Conservation (phyloP, 2,113 vertebrate species). For the Alouatta palliata region DNA sequence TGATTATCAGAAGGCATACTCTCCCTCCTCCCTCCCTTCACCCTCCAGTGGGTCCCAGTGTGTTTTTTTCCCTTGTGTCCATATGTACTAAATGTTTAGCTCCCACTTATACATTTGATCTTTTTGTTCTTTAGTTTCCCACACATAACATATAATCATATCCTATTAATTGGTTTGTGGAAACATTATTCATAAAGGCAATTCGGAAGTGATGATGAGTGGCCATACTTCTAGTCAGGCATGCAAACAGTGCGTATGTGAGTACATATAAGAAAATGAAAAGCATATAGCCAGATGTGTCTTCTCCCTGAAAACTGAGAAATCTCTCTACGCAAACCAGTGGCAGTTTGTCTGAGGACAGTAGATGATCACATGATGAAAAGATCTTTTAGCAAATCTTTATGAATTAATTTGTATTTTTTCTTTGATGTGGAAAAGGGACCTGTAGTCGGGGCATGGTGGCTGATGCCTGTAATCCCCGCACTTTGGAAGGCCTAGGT, state of each 20-base stretch:
- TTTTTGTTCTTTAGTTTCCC: constrained; percentile 18
- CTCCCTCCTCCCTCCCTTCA: too few relatives aligned
- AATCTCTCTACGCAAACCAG: background rate
- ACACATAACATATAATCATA: constrained; percentile 7
- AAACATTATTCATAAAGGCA: constrained; percentile 31
- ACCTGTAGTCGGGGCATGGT: too few relatives aligned
- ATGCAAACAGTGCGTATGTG: background rate
- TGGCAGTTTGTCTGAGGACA: background rate
- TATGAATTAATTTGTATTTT: background rate
- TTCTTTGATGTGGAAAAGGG: background rate
- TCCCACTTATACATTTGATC: background rate
- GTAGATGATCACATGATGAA: background rate
- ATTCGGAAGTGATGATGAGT: background rate
- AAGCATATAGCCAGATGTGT: background rate
- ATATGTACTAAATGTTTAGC: too few relatives aligned
- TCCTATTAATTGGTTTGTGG: background rate
- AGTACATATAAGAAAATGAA: background rate
- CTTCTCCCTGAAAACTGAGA: background rate
- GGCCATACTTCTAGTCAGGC: background rate
- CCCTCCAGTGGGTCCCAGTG: too few relatives aligned
- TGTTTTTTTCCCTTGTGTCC: too few relatives aligned
- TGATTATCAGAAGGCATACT: background rate
- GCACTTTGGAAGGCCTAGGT: too few relatives aligned
- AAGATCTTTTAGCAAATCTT: constrained; percentile 1
- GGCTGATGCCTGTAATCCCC: too few relatives aligned